Evolutionary conservation across 2,888 invertebrate species (phyloP), one percentile per base, ranked within the genome.

Genomic region (Catocala nupta): DNA sequence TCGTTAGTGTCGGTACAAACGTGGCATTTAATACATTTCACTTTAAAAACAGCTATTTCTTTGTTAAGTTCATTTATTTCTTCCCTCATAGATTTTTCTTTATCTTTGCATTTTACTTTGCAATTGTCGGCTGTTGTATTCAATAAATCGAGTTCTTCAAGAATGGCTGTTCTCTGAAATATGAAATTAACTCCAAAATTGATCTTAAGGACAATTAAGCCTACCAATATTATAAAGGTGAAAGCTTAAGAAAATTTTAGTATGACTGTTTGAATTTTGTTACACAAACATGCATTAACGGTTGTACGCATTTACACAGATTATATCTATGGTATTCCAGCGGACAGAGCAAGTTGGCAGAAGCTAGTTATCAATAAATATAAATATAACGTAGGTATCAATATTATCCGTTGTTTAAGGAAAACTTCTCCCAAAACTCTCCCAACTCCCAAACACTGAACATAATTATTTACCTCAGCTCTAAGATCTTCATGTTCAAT

Each of bases 401-500:
- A 9, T 39, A 7, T 8, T 39, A 8, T 39, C 36, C 6, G 36
- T 39, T 0, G 9, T 39, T 7, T 39, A 7, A 39, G 9, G 0
- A 9, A 39, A n/a, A n/a, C n/a, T n/a, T n/a, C n/a, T n/a, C n/a
- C n/a, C 6, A 39, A 8, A 7, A 39, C n/a, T 39, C 9, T 36
- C 0, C 3, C 36, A 1, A 9, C 36, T 39, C 0, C 43, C 7
- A 12, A 45, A 45, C 9, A 16, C 47, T 7, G 10, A 9, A 5
- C 5, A 34, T 33, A 1, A 43, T 13, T 42, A 33, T 47, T 59
- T 55, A 90, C 93, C 89, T 92, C 91, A 39, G 90, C 86, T 60
- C 60, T 73, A 43, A 91, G 67, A 67, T 92, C 89, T 77, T 92
- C 92, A 48, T 89, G 89, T 71, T 92, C 88, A 10, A 94, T 76